phyloP scores from a whole-genome alignment of 2,113 vertebrate species.

The Malurus alboscapulatus region DNA sequence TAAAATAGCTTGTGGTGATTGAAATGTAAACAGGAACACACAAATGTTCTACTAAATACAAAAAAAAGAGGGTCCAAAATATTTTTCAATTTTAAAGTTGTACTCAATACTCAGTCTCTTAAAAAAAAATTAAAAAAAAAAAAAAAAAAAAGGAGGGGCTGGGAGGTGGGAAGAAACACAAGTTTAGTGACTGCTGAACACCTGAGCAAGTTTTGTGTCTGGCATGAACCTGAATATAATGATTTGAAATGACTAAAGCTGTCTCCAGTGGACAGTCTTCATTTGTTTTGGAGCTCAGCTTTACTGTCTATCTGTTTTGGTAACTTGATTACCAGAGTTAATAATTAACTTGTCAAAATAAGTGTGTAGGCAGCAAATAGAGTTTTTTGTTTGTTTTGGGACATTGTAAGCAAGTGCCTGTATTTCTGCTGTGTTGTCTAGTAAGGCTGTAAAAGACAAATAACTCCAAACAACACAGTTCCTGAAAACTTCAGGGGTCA shows the following conservation, averaged over 20 bases:
- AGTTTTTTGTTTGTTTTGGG: not conserved
- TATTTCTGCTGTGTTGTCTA: not conserved
- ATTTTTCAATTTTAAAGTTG: not conserved
- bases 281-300: not conserved
- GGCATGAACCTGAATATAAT: not conserved
- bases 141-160: rapidly evolving
- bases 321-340: not conserved
- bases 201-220: not conserved
- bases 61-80: not conserved
- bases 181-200: not conserved
- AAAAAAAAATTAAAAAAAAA: not conserved
- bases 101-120: not conserved
- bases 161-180: rapidly evolving
- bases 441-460: not conserved
- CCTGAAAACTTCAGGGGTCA: not conserved
- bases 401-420: not conserved
- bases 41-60: not conserved
- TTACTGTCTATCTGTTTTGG: not conserved
- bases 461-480: not conserved
- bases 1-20: not conserved
- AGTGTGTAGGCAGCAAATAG: not conserved
- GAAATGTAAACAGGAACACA: not conserved
- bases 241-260: not conserved
- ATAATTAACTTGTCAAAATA: not conserved
- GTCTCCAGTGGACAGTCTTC: not conserved